Evolutionary conservation across 1,140 invertebrate genomes (phyloP).

Genomic region (Calephelis virginiensis): DNA sequence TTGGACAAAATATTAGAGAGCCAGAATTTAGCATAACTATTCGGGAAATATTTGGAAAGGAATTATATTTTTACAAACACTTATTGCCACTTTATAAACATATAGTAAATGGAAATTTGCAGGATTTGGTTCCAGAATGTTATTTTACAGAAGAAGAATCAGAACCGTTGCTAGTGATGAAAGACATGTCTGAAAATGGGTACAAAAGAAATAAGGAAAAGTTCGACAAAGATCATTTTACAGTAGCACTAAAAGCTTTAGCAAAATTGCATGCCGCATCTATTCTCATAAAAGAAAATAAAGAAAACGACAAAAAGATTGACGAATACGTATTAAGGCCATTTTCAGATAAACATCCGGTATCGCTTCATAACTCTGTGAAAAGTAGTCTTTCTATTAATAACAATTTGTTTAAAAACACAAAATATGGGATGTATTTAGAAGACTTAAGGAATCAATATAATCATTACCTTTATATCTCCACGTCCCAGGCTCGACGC

Average conservation of each 20-base stretch:
- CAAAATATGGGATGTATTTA: constrained; percentile 26
- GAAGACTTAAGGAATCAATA: constrained; percentile 4
- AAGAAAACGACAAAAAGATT: constrained; percentile 17
- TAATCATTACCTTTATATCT: neutral
- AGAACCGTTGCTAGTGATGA: constrained; percentile 28
- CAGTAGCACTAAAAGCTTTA: constrained; percentile 25
- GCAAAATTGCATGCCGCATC: constrained; percentile 36
- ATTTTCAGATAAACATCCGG: constrained; percentile 26
- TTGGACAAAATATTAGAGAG: constrained; percentile 20
- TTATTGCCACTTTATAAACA: constrained; percentile 28
- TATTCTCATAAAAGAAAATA: constrained; percentile 27
- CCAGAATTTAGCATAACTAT: constrained; percentile 19
- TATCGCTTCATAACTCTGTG: constrained; percentile 19
- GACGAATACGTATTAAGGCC: constrained; percentile 20
- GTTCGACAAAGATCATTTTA: constrained; percentile 33
- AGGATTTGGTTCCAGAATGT: constrained; percentile 30
- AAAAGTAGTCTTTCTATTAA: constrained; percentile 23
- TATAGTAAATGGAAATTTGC: constrained; percentile 22
- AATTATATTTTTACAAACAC: constrained; percentile 27
- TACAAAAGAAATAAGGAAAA: constrained; percentile 26
- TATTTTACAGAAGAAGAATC: constrained; percentile 27
- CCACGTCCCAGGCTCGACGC: constrained; percentile 21
- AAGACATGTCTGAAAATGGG: constrained; percentile 30
- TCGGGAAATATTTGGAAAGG: constrained; percentile 27
- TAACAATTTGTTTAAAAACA: constrained; percentile 26